Percentiles rank a stretch among this genome's conserved stretches.
phyloP scores from a whole-genome alignment of 2,113 vertebrate species.

The Nematolebias whitei region DNA sequence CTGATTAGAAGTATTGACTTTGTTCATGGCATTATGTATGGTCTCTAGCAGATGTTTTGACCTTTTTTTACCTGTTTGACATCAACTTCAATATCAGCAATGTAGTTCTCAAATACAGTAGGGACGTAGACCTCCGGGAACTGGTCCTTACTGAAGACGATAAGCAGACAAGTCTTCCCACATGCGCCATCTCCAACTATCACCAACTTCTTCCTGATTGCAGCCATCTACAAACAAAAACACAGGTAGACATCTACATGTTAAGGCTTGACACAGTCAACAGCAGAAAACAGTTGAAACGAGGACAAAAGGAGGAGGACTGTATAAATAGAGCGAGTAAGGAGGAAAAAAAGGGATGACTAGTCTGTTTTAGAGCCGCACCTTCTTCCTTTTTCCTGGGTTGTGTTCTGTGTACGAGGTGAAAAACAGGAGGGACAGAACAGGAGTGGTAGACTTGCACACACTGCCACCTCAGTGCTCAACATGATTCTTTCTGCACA shows the following conservation, averaged over 20 bases:
- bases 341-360: neutral
- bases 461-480: conserved; percentile 2
- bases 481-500: conserved; percentile 1
- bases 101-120: conserved; percentile 98
- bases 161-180: conserved; percentile 96
- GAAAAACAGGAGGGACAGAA: conserved; percentile 32
- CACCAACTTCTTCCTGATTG: conserved; percentile 97
- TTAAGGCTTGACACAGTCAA: neutral
- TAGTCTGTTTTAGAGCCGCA: conserved; percentile 47
- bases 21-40: neutral
- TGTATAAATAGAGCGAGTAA: conserved; percentile 15
- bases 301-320: conserved; percentile 9
- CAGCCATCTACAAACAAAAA: conserved; percentile 84
- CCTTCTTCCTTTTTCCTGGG: conserved; percentile 62
- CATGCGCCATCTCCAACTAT: conserved; percentile 97
- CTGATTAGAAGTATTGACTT: neutral
- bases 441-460: conserved; percentile 2
- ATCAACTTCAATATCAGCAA: conserved; percentile 97
- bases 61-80: conserved; percentile 87
- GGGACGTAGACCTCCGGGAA: conserved; percentile 98
- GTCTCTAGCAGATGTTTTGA: neutral
- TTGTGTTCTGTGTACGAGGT: conserved; percentile 38
- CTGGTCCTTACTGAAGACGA: conserved; percentile 98
- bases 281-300: conserved; percentile 10
- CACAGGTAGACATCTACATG: neutral